phyloP scores from a whole-genome alignment of 2,797 vertebrate genomes.

The Lutjanus argentimaculatus region DNA sequence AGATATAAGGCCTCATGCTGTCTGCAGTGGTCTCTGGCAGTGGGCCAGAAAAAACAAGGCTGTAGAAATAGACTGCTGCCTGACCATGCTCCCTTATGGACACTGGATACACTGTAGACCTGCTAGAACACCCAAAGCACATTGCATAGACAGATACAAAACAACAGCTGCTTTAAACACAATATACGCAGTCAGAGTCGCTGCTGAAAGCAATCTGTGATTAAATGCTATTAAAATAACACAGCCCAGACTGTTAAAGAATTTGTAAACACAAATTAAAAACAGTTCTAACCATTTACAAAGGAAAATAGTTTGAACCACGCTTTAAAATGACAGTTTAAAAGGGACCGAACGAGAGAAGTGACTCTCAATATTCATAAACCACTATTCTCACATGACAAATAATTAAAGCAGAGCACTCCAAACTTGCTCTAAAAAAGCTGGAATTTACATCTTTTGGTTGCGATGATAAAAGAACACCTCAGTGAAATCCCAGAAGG shows the following conservation, averaged over 20 bases:
- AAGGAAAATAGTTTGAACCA: slow-evolving; percentile 10
- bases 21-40: slow-evolving; percentile 69
- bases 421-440: not conserved
- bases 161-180: slow-evolving; percentile 45
- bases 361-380: slow-evolving; percentile 13
- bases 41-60: slow-evolving; percentile 67
- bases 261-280: slow-evolving; percentile 2
- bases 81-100: slow-evolving; percentile 60
- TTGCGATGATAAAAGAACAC: slow-evolving; percentile 16
- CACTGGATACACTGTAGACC: slow-evolving; percentile 49
- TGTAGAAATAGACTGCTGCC: slow-evolving; percentile 60
- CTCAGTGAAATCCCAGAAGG: slow-evolving; percentile 17
- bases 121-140: slow-evolving; percentile 25
- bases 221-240: slow-evolving; percentile 1
- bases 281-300: not conserved
- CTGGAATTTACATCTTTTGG: slow-evolving; percentile 1
- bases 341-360: slow-evolving; percentile 1
- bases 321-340: slow-evolving; percentile 6
- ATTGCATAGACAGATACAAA: slow-evolving; percentile 18
- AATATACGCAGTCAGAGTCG: slow-evolving; percentile 2
- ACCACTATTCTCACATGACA: slow-evolving; percentile 18
- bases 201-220: not conserved
- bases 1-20: slow-evolving; percentile 67
- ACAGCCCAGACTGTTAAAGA: not conserved
- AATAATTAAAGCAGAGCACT: slow-evolving; percentile 38